phyloP scores from a whole-genome alignment of 2,888 invertebrate genomes.

The Chrysina gloriosa region DNA sequence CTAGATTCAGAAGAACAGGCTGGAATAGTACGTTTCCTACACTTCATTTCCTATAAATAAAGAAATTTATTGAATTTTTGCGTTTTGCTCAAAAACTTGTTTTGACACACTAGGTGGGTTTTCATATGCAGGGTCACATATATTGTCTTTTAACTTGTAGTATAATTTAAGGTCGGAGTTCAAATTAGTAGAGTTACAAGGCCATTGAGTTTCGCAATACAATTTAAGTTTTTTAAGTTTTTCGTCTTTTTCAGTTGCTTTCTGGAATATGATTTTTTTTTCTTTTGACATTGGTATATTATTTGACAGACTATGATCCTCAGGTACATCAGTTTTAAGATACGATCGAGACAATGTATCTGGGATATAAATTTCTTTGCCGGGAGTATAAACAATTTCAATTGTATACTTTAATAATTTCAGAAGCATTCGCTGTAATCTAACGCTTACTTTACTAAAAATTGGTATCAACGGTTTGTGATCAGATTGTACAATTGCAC shows the following conservation, averaged over 20 bases:
- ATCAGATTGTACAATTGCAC: constrained; percentile 30
- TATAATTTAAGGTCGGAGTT: not conserved
- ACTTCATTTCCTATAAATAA: too few relatives aligned
- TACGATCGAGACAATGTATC: constrained; percentile 20
- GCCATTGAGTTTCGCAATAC: not conserved
- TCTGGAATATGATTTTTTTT: not conserved
- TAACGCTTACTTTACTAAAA: constrained; percentile 15
- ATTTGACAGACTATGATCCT: not conserved
- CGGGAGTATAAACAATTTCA: constrained; percentile 18
- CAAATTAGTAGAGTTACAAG: not conserved
- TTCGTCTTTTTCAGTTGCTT: not conserved
- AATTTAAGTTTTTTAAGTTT: not conserved
- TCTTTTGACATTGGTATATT: not conserved
- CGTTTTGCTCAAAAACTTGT: too few relatives aligned
- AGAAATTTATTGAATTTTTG: too few relatives aligned
- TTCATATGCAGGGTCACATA: too few relatives aligned
- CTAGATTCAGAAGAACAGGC: too few relatives aligned
- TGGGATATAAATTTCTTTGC: constrained; percentile 24
- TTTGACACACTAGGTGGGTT: too few relatives aligned
- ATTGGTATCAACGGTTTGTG: constrained; percentile 43
- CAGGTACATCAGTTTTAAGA: not conserved
- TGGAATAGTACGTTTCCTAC: too few relatives aligned
- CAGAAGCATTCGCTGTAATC: constrained; percentile 25
- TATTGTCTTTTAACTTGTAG: not conserved
- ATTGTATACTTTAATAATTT: constrained; percentile 23